Evolutionary conservation across 1,140 invertebrate genomes (phyloP).

Genomic region (Ganaspis sp.): DNA sequence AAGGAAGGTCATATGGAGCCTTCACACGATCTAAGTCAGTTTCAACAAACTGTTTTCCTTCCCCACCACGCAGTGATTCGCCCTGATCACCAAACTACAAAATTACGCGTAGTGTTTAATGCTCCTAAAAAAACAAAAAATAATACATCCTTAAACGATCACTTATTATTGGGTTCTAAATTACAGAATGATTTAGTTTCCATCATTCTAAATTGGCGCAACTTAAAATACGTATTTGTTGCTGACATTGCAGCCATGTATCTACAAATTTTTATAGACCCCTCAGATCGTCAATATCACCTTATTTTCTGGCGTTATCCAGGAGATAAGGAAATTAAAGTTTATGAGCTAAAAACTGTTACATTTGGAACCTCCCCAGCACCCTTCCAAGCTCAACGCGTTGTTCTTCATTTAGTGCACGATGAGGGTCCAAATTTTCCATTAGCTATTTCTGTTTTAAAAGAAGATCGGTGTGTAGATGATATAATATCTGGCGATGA

Average conservation of each 20-base stretch:
- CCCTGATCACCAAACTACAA: constrained; percentile 29
- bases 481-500: not conserved
- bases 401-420: not conserved
- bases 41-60: constrained; percentile 26
- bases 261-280: not conserved
- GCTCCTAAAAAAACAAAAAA: constrained; percentile 30
- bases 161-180: constrained; percentile 25
- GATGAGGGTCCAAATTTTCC: not conserved
- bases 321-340: too few relatives aligned
- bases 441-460: not conserved
- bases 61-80: constrained; percentile 46
- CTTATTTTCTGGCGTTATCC: constrained; percentile 27
- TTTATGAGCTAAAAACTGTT: not conserved
- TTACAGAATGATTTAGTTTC: constrained; percentile 39
- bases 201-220: constrained; percentile 26
- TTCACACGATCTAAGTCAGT: not conserved
- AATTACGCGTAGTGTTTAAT: constrained; percentile 53
- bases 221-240: constrained; percentile 3
- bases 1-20: constrained; percentile 49
- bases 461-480: not conserved
- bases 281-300: constrained; percentile 22
- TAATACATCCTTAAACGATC: constrained; percentile 32
- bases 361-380: not conserved
- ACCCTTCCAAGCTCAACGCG: not conserved
- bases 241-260: constrained; percentile 40